Evolutionary conservation across 2,888 invertebrate genomes (phyloP).

Genomic region (Ethmia dodecea): DNA sequence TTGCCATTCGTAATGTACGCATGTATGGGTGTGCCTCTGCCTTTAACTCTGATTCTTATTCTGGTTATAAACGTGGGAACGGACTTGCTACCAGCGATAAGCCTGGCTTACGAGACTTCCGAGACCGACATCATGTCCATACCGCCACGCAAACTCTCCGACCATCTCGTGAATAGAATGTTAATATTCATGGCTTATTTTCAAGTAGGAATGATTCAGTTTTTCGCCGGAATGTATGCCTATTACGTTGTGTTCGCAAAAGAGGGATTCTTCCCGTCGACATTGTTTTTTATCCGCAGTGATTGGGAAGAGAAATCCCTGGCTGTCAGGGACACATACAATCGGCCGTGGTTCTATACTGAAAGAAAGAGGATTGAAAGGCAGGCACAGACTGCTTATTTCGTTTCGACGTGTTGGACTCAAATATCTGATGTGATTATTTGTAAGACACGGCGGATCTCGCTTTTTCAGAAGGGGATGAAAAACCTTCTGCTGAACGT

Average conservation of each 20-base stretch:
- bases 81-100: constrained; percentile 87
- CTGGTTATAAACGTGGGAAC: constrained; percentile 88
- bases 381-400: constrained; percentile 88
- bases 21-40: constrained; percentile 84
- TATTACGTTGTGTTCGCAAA: constrained; percentile 89
- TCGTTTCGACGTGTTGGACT: constrained; percentile 85
- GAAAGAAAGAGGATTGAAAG: constrained; percentile 83
- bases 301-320: constrained; percentile 83
- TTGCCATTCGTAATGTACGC: constrained; percentile 88
- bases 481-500: constrained; percentile 80
- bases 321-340: constrained; percentile 83
- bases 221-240: constrained; percentile 86
- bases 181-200: constrained; percentile 90
- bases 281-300: constrained; percentile 81
- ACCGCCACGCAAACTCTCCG: constrained; percentile 71
- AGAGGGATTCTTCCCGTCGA: constrained; percentile 84
- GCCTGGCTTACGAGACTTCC: constrained; percentile 86
- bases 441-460: constrained; percentile 86
- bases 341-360: constrained; percentile 84
- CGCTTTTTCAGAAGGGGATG: constrained; percentile 87
- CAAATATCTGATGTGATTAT: constrained; percentile 88
- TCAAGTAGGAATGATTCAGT: constrained; percentile 92
- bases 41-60: constrained; percentile 77
- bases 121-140: constrained; percentile 86
- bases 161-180: constrained; percentile 73